Conservation (phyloP, 2,113 vertebrate species). For the Brienomyrus longianalis region DNA sequence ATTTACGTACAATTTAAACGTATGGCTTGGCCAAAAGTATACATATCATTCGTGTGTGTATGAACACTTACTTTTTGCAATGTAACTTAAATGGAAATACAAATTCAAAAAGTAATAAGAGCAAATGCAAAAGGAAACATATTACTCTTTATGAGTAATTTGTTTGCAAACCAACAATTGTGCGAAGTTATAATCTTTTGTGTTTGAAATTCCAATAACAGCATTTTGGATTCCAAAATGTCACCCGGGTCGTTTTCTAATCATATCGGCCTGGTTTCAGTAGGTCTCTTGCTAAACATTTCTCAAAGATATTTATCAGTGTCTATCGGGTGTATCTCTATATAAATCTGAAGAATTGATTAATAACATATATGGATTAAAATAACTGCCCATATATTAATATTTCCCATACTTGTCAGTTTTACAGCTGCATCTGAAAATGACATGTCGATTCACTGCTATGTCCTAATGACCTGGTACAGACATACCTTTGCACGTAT, state of each 20-base stretch:
- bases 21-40: constrained; percentile 6
- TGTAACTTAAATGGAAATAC: background rate
- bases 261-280: background rate
- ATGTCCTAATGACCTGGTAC: background rate
- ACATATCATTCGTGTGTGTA: background rate
- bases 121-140: background rate
- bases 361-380: background rate
- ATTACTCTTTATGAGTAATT: background rate
- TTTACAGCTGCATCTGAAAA: background rate
- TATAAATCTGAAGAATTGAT: background rate
- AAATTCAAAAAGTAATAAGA: background rate
- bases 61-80: background rate
- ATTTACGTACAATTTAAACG: background rate
- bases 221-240: background rate
- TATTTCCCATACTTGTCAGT: background rate
- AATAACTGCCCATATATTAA: background rate
- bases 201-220: background rate
- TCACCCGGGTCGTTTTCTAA: background rate
- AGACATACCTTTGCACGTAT: background rate
- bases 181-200: background rate
- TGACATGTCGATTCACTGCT: background rate
- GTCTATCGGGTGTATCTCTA: background rate
- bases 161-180: background rate
- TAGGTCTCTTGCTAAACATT: background rate
- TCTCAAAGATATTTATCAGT: background rate